phyloP scores from a whole-genome alignment of 2,113 vertebrate genomes.

The rabbit (Oryctolagus cuniculus) region mOryCun1.1 NC_091432.1:114926001-114926500 shows the following conservation, averaged over 20 bases:
- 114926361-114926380: slow-evolving; percentile 88
- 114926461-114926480: slow-evolving; percentile 63
- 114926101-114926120: background rate
- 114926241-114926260: background rate
- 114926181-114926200: background rate
- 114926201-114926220: slow-evolving; percentile 35
- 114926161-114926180: slow-evolving; percentile 3
- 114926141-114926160: slow-evolving; percentile 57
- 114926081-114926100: background rate
- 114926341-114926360: slow-evolving; percentile 81
- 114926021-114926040: slow-evolving; percentile 39
- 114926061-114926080: background rate
- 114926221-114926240: background rate
- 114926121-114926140: background rate
- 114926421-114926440: slow-evolving; percentile 79
- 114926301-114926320: slow-evolving; percentile 77
- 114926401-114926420: slow-evolving; percentile 86
- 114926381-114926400: slow-evolving; percentile 85
- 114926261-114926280: background rate
- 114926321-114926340: slow-evolving; percentile 84
- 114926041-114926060: background rate
- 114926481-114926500: slow-evolving; percentile 2
- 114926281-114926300: slow-evolving; percentile 49
- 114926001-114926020: background rate
- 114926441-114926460: slow-evolving; percentile 74